These are phyloP conservation scores for Nemurella pictetii DNA, from an alignment of 2,888 invertebrate species.

Conservation along the genomic window DNA sequence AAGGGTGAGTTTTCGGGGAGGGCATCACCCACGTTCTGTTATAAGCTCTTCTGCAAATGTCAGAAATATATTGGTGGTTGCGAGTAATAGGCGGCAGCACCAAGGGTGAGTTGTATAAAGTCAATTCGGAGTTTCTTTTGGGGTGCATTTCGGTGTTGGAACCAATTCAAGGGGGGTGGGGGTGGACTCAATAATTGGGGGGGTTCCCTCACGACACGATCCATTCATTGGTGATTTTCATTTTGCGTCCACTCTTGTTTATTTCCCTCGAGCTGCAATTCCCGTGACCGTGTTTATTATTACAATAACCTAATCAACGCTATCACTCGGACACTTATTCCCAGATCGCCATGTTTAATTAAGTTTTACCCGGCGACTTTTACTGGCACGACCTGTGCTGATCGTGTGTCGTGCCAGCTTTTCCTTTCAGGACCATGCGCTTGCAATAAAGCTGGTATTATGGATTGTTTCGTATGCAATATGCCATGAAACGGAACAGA, in stretches of 20 bases:
- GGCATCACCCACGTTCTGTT: conserved; percentile 29
- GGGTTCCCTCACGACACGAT: conserved; percentile 16
- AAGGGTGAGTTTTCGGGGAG: conserved; percentile 10
- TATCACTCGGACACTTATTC: conserved; percentile 15
- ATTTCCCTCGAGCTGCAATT: conserved; percentile 28
- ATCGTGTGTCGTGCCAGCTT: not conserved
- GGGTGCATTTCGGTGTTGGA: not conserved
- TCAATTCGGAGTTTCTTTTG: conserved; percentile 35
- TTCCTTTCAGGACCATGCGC: not conserved
- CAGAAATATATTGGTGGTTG: conserved; percentile 40
- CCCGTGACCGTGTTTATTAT: conserved; percentile 23
- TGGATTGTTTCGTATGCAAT: conserved; percentile 1
- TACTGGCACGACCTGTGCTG: not conserved
- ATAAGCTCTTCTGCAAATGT: conserved; percentile 37
- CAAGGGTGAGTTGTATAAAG: conserved; percentile 34
- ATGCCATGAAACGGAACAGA: not conserved
- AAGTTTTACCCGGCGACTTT: not conserved
- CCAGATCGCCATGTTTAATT: conserved; percentile 13
- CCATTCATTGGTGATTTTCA: conserved; percentile 31
- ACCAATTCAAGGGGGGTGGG: conserved; percentile 17
- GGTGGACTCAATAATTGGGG: conserved; percentile 34
- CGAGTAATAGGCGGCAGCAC: conserved; percentile 28
- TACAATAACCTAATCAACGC: conserved; percentile 23
- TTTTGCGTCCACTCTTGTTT: conserved; percentile 27
- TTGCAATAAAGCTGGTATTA: conserved; percentile 4